Base-by-base conservation (phyloP, 2,888 invertebrate species). In the Agrochola litura region DNA sequence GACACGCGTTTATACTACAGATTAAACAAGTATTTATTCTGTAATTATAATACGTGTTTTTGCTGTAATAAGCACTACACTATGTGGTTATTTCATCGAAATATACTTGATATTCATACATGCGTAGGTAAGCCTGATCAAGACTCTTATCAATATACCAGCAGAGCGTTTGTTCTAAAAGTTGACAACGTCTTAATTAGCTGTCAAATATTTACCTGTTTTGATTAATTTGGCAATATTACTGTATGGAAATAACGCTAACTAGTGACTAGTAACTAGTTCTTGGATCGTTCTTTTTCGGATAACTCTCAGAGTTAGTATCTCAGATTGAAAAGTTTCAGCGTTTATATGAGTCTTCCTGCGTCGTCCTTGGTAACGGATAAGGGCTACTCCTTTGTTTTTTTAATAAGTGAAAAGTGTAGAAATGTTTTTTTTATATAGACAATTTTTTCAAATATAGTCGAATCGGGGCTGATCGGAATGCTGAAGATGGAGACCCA, bases 1-100 rank as follows among this genome's bases (percentile, higher is more conserved):
- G 90, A 92, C 87, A 87, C 88, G 86, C 86, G 73, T 72, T 83
- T 77, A 60, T 52, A 70, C 72, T 54, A 65, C 79, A 66, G 72
- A 82, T 85, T 72, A 67, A 82, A 52, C 54, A 52, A 56, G 69
- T 81, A 83, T 81, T 81, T 75, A 46, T 49, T 66, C 69, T 71
- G 67, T 73, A 69, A 69, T 81, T 80, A 72, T 60, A 64, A 54
- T 54, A 64, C 64, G 30, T 61, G 68, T 72, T 66, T 70, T 60
- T 64, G 54, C 6, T 60, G 70, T 81, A 85, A 67, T 54, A 63
- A 41, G 5, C n/a, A 25, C 5, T n/a, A 63, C 49, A 73, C 56
- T 65, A 64, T 19, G 14, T 30, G 22, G 52, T 3, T 81, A 73
- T 72, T 81, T 58, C 12, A 78, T 58, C 4, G 25, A 56, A n/a